Evolutionary conservation across 2,797 vertebrate genomes (phyloP).

Genomic region (Pseudochirops corinnae): DNA sequence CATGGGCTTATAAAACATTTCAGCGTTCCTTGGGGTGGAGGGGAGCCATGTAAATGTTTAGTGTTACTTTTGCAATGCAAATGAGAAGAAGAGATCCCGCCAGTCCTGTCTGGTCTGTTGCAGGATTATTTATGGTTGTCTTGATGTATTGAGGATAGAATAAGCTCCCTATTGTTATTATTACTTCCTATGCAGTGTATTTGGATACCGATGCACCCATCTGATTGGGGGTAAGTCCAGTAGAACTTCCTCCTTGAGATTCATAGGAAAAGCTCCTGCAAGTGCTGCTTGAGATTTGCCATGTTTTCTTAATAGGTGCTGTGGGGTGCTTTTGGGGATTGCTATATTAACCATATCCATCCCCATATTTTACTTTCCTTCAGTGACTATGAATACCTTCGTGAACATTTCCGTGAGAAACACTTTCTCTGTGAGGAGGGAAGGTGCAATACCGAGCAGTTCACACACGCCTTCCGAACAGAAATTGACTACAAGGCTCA

Average conservation of each 20-base stretch:
- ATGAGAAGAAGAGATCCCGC: not conserved
- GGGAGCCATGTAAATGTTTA: not conserved
- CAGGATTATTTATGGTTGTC: not conserved
- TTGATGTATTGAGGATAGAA: not conserved
- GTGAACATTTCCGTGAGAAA: conserved; percentile 96
- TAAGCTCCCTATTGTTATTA: not conserved
- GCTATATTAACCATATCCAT: not conserved
- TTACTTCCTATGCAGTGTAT: not conserved
- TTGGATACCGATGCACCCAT: not conserved
- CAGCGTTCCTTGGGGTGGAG: not conserved
- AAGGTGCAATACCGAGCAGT: conserved; percentile 94
- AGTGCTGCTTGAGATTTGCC: not conserved
- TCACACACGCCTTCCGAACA: conserved; percentile 96
- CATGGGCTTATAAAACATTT: not conserved
- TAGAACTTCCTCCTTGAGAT: not conserved
- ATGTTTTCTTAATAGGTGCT: not conserved
- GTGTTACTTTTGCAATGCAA: not conserved
- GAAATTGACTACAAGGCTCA: conserved; percentile 99
- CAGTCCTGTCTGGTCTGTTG: not conserved
- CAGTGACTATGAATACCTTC: conserved; percentile 95
- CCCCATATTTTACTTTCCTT: not conserved
- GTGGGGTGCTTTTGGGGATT: not conserved
- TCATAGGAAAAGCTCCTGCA: not conserved
- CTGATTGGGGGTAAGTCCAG: not conserved
- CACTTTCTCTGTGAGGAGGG: conserved; percentile 98